These are phyloP conservation scores for Notothenia rossii DNA, from an alignment of 2,113 vertebrate species.

Conservation along the genomic window DNA sequence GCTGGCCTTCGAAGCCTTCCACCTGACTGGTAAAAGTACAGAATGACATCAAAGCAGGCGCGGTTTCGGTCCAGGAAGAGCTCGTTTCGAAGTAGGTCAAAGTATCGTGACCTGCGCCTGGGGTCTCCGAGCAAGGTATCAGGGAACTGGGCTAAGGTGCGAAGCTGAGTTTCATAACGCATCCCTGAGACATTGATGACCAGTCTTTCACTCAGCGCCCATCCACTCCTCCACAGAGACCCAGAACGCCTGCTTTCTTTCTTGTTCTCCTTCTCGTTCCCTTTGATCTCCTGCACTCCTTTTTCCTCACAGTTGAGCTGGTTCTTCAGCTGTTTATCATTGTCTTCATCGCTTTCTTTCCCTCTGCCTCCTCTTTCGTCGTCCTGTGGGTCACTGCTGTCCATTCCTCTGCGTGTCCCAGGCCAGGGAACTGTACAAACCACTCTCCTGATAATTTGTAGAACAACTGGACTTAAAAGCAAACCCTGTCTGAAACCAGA, in stretches of 20 bases:
- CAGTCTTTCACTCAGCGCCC: slow-evolving; percentile 79
- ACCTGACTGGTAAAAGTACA: slow-evolving; percentile 96
- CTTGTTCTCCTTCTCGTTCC: slow-evolving; percentile 71
- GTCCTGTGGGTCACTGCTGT: slow-evolving; percentile 71
- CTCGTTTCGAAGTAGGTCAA: slow-evolving; percentile 88
- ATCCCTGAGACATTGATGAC: slow-evolving; percentile 89
- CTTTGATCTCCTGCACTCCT: slow-evolving; percentile 71
- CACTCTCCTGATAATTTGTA: slow-evolving; percentile 39
- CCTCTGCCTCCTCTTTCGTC: slow-evolving; percentile 46
- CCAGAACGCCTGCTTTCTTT: slow-evolving; percentile 67
- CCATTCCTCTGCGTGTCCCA: slow-evolving; percentile 67
- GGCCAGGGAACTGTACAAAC: slow-evolving; percentile 20
- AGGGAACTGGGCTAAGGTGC: slow-evolving; percentile 88
- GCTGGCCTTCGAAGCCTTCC: slow-evolving; percentile 90
- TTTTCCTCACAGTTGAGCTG: slow-evolving; percentile 77
- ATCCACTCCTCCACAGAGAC: slow-evolving; percentile 72
- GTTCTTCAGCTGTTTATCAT: slow-evolving; percentile 71
- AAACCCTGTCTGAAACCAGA: slow-evolving; percentile 59
- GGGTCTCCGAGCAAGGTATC: slow-evolving; percentile 89
- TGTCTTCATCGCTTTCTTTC: slow-evolving; percentile 57
- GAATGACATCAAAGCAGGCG: slow-evolving; percentile 90
- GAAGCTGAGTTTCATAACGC: slow-evolving; percentile 89
- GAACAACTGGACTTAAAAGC: slow-evolving; percentile 38
- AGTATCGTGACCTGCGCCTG: slow-evolving; percentile 83
- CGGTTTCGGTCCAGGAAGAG: slow-evolving; percentile 91